These are phyloP conservation scores for Endomychus coccineus DNA, from an alignment of 2,888 invertebrate genomes.

Conservation along the genomic window DNA sequence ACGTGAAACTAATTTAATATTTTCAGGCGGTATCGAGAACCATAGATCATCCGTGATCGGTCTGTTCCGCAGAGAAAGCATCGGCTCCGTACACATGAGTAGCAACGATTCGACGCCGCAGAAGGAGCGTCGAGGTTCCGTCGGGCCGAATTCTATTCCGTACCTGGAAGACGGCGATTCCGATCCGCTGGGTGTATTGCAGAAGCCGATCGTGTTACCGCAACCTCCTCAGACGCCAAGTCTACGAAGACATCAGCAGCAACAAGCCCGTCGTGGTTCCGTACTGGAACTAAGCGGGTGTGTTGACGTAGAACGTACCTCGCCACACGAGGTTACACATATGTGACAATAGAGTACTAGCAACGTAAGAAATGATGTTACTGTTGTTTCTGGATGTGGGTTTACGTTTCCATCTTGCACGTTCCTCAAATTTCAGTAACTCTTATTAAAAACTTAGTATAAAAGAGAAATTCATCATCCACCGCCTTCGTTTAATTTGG, in stretches of 20 bases:
- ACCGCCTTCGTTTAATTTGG: no score
- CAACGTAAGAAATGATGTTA: conserved; percentile 25
- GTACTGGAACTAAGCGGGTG: conserved; percentile 77
- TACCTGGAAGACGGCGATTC: conserved; percentile 51
- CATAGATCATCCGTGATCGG: conserved; percentile 86
- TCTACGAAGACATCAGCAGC: conserved; percentile 53
- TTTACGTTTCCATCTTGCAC: conserved; percentile 17
- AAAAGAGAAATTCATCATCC: conserved; percentile 9
- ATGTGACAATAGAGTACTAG: conserved; percentile 21
- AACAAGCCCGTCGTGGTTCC: conserved; percentile 68
- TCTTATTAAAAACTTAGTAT: no score
- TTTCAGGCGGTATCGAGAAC: conserved; percentile 75
- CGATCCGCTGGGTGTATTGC: conserved; percentile 38
- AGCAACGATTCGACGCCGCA: conserved; percentile 44
- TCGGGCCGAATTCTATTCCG: conserved; percentile 41
- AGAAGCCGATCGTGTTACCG: conserved; percentile 29
- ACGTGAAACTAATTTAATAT: background rate
- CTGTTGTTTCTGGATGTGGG: conserved; percentile 17
- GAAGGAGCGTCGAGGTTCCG: conserved; percentile 36
- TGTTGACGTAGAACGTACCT: conserved; percentile 39
- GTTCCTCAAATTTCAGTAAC: no score
- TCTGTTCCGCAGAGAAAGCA: conserved; percentile 77
- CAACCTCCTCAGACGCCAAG: conserved; percentile 56
- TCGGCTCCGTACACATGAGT: conserved; percentile 58
- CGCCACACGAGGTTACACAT: conserved; percentile 23